Evolutionary conservation across 2,888 invertebrate species (phyloP).

Genomic region (Thalpophila matura): DNA sequence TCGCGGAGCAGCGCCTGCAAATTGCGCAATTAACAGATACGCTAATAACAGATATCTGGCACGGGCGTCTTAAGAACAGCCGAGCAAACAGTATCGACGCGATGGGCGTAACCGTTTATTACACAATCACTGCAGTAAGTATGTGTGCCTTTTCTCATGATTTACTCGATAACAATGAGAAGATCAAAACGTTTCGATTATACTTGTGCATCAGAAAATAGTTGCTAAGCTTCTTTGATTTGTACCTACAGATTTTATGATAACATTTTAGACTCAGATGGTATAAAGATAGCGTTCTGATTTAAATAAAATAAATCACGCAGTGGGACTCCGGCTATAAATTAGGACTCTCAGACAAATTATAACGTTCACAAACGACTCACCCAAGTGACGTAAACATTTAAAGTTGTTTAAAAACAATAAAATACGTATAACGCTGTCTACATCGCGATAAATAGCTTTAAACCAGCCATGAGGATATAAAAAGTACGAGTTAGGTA

Average conservation of each 20-base stretch:
- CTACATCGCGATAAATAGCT: conserved; percentile 24
- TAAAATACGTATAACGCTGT: conserved; percentile 25
- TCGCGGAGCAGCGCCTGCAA: conserved; percentile 51
- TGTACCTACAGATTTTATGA: not conserved
- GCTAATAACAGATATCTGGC: conserved; percentile 70
- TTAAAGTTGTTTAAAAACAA: conserved; percentile 27
- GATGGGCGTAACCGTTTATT: conserved; percentile 37
- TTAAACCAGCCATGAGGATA: conserved; percentile 1
- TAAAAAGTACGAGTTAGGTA: conserved; percentile 35
- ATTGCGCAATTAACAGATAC: conserved; percentile 74
- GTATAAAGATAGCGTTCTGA: conserved; percentile 20
- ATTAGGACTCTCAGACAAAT: conserved; percentile 35
- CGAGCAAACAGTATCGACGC: conserved; percentile 30
- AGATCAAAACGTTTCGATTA: conserved; percentile 20
- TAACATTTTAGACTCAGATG: not conserved
- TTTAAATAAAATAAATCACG: conserved; percentile 44
- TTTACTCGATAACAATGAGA: conserved; percentile 40
- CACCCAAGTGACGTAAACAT: conserved; percentile 7
- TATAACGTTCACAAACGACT: conserved; percentile 22
- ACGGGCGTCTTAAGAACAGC: conserved; percentile 42
- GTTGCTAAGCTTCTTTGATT: conserved; percentile 6
- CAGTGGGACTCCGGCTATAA: conserved; percentile 29
- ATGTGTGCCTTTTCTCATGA: conserved; percentile 36
- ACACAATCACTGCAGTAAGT: conserved; percentile 36
- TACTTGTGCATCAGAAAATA: not conserved